These are phyloP conservation scores for Electrona antarctica DNA, from an alignment of 2,113 vertebrate genomes.

Conservation along the genomic window DNA sequence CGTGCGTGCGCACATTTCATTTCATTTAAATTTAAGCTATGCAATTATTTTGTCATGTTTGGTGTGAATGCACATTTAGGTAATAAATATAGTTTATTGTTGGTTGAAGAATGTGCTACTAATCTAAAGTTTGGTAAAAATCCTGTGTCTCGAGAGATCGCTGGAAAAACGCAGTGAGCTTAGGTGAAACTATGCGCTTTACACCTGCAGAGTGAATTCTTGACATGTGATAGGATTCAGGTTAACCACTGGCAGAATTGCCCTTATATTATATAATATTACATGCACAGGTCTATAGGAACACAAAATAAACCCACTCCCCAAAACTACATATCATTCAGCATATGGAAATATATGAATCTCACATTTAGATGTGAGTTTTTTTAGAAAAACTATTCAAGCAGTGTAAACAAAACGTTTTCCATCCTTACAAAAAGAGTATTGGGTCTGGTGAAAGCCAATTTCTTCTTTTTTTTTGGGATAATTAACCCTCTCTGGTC, in stretches of 20 bases:
- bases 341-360: background rate
- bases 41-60: too few species aligned
- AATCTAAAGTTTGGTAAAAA: too few species aligned
- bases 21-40: too few species aligned
- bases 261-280: background rate
- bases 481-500: conserved; percentile 75
- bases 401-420: background rate
- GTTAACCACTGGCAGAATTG: background rate
- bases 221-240: too few species aligned
- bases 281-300: background rate
- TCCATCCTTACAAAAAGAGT: conserved; percentile 29
- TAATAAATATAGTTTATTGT: too few species aligned
- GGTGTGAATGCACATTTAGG: too few species aligned
- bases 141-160: too few species aligned
- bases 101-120: too few species aligned
- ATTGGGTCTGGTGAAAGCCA: conserved; percentile 21
- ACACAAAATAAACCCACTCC: background rate
- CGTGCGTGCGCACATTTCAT: background rate
- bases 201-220: too few species aligned
- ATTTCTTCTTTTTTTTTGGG: conserved; percentile 38
- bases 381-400: background rate
- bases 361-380: background rate
- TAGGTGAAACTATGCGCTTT: too few species aligned
- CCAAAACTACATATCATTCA: background rate
- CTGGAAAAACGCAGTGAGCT: too few species aligned